Evolutionary conservation across 2,888 invertebrate species (phyloP), one percentile per base, ranked within the genome.

Genomic region (Apodemia hepburni): DNA sequence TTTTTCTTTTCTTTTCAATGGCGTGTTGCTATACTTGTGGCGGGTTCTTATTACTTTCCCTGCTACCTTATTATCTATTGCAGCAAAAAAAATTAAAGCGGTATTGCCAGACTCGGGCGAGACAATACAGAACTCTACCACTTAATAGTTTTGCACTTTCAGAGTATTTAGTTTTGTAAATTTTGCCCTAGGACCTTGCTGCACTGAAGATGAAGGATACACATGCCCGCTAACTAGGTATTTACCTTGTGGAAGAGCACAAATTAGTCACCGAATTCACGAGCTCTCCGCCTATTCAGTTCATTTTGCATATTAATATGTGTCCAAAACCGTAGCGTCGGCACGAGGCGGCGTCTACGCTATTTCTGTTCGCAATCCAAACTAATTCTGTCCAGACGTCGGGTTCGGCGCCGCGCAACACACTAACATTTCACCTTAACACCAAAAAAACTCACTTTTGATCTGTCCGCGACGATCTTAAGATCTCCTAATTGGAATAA

Each of bases 311-410:
- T 73, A 75, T 72, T 71, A 72, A 74, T 73, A 73, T 69, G 68
- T 65, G 69, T 72, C 71, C 71, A 66, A 74, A 73, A 71, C 69
- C 67, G 69, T 69, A 64, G 61, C 54, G 66, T 69, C 65, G 70
- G 65, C 65, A 45, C 61, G 60, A 62, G 70, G 66, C 70, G 73
- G 68, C 70, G 74, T 75, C 75, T 75, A 67, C 63, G 73, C 71
- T 75, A 75, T 75, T 75, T 73, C 70, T 63, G 74, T 66, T 59
- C 61, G 61, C 62, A 61, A 69, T 65, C 65, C 63, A 64, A 61
- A 58, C 70, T 74, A 74, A 73, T 74, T 71, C 66, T 64, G 71
- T 66, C 74, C 73, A 75, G 75, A 75, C 75, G 66, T 61, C 68
- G 59, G 58, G 66, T 64, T 67, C 66, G 70, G 70, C 70, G 70